These are phyloP conservation scores for Kuschelorhynchus macadamiae DNA, from an alignment of 2,888 invertebrate genomes.

Conservation along the genomic window DNA sequence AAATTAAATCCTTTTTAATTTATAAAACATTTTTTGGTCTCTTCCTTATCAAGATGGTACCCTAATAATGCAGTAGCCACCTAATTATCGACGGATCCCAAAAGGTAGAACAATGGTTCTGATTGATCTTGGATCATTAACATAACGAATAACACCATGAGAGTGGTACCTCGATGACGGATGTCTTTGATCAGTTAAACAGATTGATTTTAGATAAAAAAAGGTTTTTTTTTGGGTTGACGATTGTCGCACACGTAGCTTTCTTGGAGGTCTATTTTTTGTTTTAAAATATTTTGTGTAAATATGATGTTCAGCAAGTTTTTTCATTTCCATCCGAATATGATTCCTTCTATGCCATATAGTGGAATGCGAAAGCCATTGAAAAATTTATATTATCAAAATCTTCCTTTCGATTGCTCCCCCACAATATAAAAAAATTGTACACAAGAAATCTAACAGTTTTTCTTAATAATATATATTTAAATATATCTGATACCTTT, in stretches of 20 bases:
- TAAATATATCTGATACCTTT: too few species aligned
- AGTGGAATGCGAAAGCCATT: too few species aligned
- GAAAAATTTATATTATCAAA: too few species aligned
- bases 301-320: too few species aligned
- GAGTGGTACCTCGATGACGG: constrained; percentile 35
- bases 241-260: constrained; percentile 5
- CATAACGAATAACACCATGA: constrained; percentile 61
- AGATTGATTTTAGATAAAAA: constrained; percentile 39
- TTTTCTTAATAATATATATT: too few species aligned
- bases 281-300: neutral
- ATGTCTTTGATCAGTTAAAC: constrained; percentile 31
- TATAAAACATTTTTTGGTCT: constrained; percentile 4
- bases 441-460: too few species aligned
- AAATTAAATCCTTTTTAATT: constrained; percentile 23
- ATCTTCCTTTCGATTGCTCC: too few species aligned
- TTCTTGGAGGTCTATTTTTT: constrained; percentile 34
- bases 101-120: constrained; percentile 52
- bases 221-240: constrained; percentile 12
- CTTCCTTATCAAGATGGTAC: constrained; percentile 39
- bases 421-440: too few species aligned
- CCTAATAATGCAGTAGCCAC: constrained; percentile 42
- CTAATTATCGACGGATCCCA: constrained; percentile 58
- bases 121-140: constrained; percentile 61
- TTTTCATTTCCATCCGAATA: too few species aligned
- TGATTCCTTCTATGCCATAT: too few species aligned